Percentiles rank a stretch among this genome's conserved stretches.
These are phyloP conservation scores for Muscicapa adusta DNA, from an alignment of 2,113 vertebrate genomes.

Conservation along the genomic window DNA sequence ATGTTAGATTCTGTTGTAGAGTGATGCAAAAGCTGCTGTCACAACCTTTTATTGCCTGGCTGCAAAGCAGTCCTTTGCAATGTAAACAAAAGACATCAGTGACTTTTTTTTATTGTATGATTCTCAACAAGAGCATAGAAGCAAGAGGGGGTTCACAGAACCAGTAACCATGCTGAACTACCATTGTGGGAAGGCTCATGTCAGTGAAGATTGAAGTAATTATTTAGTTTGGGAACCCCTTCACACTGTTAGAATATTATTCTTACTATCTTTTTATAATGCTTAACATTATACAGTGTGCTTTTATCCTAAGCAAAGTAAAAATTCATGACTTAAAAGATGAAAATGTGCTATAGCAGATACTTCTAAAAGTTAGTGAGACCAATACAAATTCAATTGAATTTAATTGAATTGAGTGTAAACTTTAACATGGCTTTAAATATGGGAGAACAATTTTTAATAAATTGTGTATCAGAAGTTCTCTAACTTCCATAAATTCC, in stretches of 20 bases:
- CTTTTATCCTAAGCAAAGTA: not conserved
- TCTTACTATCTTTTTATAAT: not conserved
- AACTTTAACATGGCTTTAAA: not conserved
- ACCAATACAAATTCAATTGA: not conserved
- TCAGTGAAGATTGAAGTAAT: not conserved
- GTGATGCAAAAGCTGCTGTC: conserved; percentile 62
- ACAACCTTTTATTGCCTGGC: conserved; percentile 55
- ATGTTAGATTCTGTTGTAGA: conserved; percentile 51
- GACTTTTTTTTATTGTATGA: conserved; percentile 60
- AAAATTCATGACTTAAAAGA: not conserved
- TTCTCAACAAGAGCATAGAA: conserved; percentile 2
- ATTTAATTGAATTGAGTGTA: not conserved
- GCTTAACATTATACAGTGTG: not conserved
- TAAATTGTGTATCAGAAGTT: not conserved
- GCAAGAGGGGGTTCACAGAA: not conserved
- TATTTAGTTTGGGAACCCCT: not conserved
- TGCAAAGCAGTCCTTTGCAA: conserved; percentile 60
- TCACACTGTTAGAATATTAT: not conserved
- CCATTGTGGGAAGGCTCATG: not conserved
- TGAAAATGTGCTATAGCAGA: not conserved
- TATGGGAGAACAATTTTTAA: not conserved
- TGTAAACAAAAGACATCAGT: conserved; percentile 57
- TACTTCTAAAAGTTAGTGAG: not conserved
- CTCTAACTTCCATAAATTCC: not conserved
- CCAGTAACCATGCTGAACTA: not conserved